These are phyloP conservation scores for Lasioglossum calceatum DNA, from an alignment of 2,888 invertebrate genomes.

Conservation along the genomic window DNA sequence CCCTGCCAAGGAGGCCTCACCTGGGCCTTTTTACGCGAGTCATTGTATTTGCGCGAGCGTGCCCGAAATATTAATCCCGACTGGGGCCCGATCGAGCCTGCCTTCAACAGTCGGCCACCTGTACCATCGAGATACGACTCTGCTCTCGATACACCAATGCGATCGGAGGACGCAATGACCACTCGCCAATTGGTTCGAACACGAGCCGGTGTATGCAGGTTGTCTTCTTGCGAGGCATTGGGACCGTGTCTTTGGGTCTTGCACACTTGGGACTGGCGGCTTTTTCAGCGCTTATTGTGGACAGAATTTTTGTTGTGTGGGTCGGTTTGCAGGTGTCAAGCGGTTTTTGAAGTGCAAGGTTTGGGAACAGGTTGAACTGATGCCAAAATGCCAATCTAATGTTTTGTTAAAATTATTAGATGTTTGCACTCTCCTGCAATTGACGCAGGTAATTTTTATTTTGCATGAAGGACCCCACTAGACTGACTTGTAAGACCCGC, in stretches of 20 bases:
- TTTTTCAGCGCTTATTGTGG: neutral
- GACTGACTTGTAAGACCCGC: too few relatives aligned
- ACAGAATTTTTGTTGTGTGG: neutral
- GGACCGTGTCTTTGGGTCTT: neutral
- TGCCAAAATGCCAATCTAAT: too few relatives aligned
- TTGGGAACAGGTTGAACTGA: neutral
- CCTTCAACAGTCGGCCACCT: conserved; percentile 49
- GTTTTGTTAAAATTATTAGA: too few relatives aligned
- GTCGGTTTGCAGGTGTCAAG: too few relatives aligned
- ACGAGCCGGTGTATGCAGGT: conserved; percentile 10
- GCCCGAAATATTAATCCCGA: conserved; percentile 80
- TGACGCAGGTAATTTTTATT: too few relatives aligned
- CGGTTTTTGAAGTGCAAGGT: neutral
- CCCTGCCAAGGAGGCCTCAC: conserved; percentile 67
- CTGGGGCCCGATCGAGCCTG: neutral
- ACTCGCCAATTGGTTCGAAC: conserved; percentile 46
- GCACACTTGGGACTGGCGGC: neutral
- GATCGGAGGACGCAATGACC: conserved; percentile 10
- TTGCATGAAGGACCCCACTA: too few relatives aligned
- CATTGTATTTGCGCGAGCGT: conserved; percentile 80
- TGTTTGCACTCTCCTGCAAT: too few relatives aligned
- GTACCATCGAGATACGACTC: conserved; percentile 49
- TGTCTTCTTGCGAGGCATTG: neutral
- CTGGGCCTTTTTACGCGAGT: conserved; percentile 79
- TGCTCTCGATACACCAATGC: conserved; percentile 14